Conservation (phyloP, 1,140 invertebrate genomes). For the Nylanderia fulva region DNA sequence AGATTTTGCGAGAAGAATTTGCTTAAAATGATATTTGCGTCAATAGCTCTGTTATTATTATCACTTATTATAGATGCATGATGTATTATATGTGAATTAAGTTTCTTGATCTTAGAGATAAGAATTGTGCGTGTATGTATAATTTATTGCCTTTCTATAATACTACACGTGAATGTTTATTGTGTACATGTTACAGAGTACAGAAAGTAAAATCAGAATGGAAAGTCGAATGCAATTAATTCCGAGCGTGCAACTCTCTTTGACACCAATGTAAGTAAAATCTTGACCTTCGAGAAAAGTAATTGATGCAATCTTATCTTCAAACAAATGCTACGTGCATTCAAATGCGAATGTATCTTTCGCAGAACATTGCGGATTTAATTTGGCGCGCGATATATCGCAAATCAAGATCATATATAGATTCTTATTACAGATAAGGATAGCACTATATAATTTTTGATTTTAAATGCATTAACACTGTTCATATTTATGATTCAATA, state of each 20-base stretch:
- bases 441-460: too few species aligned
- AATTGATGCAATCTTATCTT: neutral
- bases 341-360: neutral
- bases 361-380: conserved; percentile 8
- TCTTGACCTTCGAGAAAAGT: conserved; percentile 23
- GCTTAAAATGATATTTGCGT: neutral
- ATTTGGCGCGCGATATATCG: conserved; percentile 9
- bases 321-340: neutral
- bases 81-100: neutral
- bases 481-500: neutral
- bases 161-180: too few species aligned
- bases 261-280: conserved; percentile 62
- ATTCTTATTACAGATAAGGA: too few species aligned
- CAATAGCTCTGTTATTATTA: conserved; percentile 2
- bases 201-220: conserved; percentile 74
- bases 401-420: neutral
- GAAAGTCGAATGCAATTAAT: conserved; percentile 73
- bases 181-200: conserved; percentile 19
- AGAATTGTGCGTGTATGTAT: conserved; percentile 22
- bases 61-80: neutral
- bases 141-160: conserved; percentile 22
- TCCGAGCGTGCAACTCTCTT: conserved; percentile 51
- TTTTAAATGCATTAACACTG: too few species aligned
- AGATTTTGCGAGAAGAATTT: neutral
- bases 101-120: conserved; percentile 3